A percentile compares a stretch with the other conserved stretches of the same genome.
Conservation (phyloP, 1,140 invertebrate species). For the Zelostemma sp. region DNA sequence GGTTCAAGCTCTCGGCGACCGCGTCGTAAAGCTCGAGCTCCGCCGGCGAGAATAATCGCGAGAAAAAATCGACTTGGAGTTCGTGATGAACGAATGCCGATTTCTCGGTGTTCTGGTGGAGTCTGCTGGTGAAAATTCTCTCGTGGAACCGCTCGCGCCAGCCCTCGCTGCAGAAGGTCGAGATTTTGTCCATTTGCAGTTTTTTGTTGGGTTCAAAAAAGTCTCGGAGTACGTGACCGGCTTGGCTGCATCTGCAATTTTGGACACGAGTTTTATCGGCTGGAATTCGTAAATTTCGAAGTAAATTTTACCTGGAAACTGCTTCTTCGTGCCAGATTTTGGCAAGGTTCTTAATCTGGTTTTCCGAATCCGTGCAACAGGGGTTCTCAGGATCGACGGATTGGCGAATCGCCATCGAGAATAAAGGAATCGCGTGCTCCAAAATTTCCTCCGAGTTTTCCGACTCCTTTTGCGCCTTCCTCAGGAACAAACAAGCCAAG, state of each 20-base stretch:
- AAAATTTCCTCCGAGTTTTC: slow-evolving; percentile 76
- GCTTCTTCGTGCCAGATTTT: slow-evolving; percentile 76
- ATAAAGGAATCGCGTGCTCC: slow-evolving; percentile 72
- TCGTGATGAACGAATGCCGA: slow-evolving; percentile 75
- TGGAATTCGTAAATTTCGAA: no score
- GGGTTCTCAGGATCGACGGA: no score
- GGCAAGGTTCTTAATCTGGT: slow-evolving; percentile 68
- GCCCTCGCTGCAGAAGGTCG: slow-evolving; percentile 69
- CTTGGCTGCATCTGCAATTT: slow-evolving; percentile 76
- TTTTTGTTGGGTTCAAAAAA: slow-evolving; percentile 66
- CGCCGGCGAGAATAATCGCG: slow-evolving; percentile 73
- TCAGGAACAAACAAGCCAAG: slow-evolving; percentile 76
- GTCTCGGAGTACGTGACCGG: slow-evolving; percentile 72
- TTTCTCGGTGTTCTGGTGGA: slow-evolving; percentile 72
- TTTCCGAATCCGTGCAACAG: slow-evolving; percentile 70
- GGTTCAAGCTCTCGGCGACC: slow-evolving; percentile 77
- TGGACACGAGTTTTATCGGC: no score
- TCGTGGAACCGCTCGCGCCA: slow-evolving; percentile 78
- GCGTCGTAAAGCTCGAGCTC: slow-evolving; percentile 75
- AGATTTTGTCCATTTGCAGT: slow-evolving; percentile 66
- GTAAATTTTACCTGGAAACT: slow-evolving; percentile 69
- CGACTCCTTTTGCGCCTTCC: slow-evolving; percentile 76
- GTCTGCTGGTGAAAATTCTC: slow-evolving; percentile 74
- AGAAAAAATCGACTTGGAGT: slow-evolving; percentile 63
- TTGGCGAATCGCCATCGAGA: slow-evolving; percentile 77